phyloP scores from a whole-genome alignment of 2,113 vertebrate genomes.

The Amphilophus citrinellus region DNA sequence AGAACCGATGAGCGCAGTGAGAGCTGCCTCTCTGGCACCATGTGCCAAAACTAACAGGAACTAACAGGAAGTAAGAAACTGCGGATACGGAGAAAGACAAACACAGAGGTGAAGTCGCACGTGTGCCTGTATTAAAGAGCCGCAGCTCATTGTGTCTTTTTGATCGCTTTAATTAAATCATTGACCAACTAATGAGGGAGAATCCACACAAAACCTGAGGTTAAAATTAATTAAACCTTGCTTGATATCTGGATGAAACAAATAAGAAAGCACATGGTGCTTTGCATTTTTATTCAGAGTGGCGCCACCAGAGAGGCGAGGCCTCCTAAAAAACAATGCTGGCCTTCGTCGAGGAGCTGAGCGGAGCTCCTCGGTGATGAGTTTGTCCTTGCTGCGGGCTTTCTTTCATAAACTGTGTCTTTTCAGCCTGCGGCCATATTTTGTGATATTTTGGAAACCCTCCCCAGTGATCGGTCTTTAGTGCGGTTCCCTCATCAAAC shows the following conservation, averaged over 20 bases:
- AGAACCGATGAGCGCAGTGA: conserved; percentile 22
- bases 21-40: neutral
- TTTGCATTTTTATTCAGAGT: conserved; percentile 43
- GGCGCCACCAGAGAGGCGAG: neutral
- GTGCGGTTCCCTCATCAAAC: neutral
- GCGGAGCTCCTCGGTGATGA: conserved; percentile 7
- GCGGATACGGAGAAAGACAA: conserved; percentile 27
- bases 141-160: conserved; percentile 34
- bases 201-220: neutral
- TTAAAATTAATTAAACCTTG: conserved; percentile 18
- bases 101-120: neutral
- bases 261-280: neutral
- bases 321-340: conserved; percentile 9
- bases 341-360: conserved; percentile 20
- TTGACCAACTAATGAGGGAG: conserved; percentile 9
- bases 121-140: neutral
- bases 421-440: conserved; percentile 11
- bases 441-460: conserved; percentile 2
- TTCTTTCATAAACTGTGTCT: neutral
- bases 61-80: neutral
- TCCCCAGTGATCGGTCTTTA: neutral
- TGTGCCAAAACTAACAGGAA: neutral
- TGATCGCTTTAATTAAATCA: conserved; percentile 30
- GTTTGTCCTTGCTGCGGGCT: conserved; percentile 43
- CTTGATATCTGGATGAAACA: neutral